Evolutionary conservation across 2,113 vertebrate genomes (phyloP).

Genomic region (Pardalotus punctatus): DNA sequence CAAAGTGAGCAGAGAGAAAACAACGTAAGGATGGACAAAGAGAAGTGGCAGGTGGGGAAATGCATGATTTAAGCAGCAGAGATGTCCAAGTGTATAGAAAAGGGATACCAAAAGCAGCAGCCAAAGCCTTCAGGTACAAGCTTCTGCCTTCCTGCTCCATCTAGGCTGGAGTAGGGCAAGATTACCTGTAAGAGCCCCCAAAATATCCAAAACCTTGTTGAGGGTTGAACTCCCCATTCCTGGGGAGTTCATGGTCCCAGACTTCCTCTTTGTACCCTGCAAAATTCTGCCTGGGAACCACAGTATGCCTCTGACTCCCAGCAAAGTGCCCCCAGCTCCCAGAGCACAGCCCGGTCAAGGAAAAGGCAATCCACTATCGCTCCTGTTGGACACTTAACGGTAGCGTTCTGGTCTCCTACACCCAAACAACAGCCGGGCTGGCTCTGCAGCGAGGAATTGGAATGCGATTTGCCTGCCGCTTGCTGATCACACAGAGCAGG

Average conservation of each 20-base stretch:
- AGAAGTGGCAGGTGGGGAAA: not conserved
- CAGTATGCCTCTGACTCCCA: accelerated
- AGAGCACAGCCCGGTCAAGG: not conserved
- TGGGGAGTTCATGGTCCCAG: not conserved
- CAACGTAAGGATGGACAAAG: not conserved
- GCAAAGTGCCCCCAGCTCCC: not conserved
- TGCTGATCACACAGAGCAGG: not conserved
- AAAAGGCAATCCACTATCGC: not conserved
- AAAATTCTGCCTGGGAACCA: not conserved
- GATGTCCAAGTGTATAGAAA: not conserved
- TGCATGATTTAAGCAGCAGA: not conserved
- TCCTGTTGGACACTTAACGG: not conserved
- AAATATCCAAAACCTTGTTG: not conserved
- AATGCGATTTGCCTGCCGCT: not conserved
- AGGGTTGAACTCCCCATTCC: not conserved
- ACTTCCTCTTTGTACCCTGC: not conserved
- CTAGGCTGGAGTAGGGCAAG: not conserved
- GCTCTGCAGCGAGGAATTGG: not conserved
- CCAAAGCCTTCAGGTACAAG: not conserved
- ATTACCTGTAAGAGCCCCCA: not conserved
- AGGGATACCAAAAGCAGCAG: not conserved
- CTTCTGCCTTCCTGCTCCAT: not conserved
- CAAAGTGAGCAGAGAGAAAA: not conserved
- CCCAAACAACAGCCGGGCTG: not conserved
- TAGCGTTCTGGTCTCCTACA: constrained; percentile 10